A percentile compares a stretch with the other conserved stretches of the same genome.
Evolutionary conservation across 2,797 vertebrate species (phyloP).

Genomic region (Neosilurus mollespiculum): DNA sequence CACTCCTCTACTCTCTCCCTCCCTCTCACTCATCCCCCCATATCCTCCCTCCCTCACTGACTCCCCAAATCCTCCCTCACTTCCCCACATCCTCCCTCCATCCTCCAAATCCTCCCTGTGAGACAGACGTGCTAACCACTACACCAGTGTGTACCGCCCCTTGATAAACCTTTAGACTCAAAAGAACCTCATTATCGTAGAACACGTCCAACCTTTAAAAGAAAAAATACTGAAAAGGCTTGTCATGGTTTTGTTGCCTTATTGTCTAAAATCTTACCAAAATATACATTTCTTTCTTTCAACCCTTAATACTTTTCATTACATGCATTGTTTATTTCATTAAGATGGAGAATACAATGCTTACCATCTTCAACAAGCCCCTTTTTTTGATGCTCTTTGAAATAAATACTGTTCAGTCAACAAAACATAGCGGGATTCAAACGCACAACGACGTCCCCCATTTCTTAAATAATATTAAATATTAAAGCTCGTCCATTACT

Average conservation of each 20-base stretch:
- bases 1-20: no score
- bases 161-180: not conserved
- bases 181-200: not conserved
- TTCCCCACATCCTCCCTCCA: no score
- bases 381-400: not conserved
- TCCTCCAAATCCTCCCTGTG: no score
- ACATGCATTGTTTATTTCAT: conserved; percentile 26
- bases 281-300: conserved; percentile 18
- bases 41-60: no score
- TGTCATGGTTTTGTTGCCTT: not conserved
- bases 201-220: not conserved
- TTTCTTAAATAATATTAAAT: conserved; percentile 29
- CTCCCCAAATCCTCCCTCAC: no score
- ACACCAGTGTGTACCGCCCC: no score
- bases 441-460: not conserved
- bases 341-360: not conserved
- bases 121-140: no score
- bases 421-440: not conserved
- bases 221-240: not conserved
- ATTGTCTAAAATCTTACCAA: conserved; percentile 23
- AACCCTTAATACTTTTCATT: conserved; percentile 13
- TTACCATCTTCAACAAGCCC: not conserved
- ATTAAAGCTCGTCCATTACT: conserved; percentile 16
- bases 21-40: no score
- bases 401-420: conserved; percentile 30